Evolutionary conservation across 1,140 invertebrate species (phyloP), one percentile per base, ranked within the genome.

Genomic region (Hyles vespertilio): DNA sequence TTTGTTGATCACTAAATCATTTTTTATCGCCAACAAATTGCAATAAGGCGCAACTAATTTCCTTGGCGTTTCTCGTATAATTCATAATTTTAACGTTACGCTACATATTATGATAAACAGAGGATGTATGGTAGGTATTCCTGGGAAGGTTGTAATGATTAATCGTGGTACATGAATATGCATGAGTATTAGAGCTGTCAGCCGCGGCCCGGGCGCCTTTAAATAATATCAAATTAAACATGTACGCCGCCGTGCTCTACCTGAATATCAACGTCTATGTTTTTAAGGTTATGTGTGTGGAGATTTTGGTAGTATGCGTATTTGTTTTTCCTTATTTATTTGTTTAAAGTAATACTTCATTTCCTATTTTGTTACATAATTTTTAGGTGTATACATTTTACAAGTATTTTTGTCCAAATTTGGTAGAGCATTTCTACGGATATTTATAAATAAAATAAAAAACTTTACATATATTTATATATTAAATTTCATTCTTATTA

Each of bases 101-200:
- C 56, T 47, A 56, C 44, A 47, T 34, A 47, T 56, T 47, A 58
- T 61, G 61, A 66, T 66, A 61, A 66, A 66, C 52, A 43, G 22
- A 11, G 40, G 40, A 22, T 22, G 52, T 51, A 59, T 69, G 56
- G 60, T 65, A 67, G 64, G 68, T 70, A 62, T 56, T 62, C 61
- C 44, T 5, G 46, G 54, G 54, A 11, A 51, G 32, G 33, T 9
- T 8, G 59, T 55, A 63, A 77, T 87, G 81, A 87, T 86, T 86
- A 87, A 87, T 87, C 81, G 82, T 77, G 65, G 68, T 51, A 71
- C 77, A 84, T 86, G 84, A 87, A 87, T 88, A 88, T 88, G 81
- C 77, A 88, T 81, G 73, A 75, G 77, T 49, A 66, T 77, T 70
- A 70, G 74, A 67, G 67, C 76, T 84, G 84, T 80, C 82, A 84